A percentile compares a stretch with the other conserved stretches of the same genome.
Conservation (phyloP, 1,140 invertebrate species). For the Leptopilina clavipes region DNA sequence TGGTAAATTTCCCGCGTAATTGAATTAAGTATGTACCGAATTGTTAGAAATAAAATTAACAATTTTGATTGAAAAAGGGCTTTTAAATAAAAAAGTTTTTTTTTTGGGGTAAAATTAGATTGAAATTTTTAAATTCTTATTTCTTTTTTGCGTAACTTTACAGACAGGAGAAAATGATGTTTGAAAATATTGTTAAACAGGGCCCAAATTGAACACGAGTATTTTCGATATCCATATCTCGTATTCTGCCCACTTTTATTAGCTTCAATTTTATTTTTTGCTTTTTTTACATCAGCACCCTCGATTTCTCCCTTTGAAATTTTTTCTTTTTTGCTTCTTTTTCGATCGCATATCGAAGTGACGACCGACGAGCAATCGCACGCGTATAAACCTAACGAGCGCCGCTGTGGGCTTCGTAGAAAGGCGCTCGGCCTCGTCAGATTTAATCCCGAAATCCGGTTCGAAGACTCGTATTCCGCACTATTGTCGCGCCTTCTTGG, state of each 20-base stretch:
- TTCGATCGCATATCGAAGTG: constrained; percentile 48
- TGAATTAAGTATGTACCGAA: too few species aligned
- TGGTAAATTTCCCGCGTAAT: too few species aligned
- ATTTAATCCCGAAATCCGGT: constrained; percentile 69
- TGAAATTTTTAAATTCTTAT: too few species aligned
- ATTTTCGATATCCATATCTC: constrained; percentile 21
- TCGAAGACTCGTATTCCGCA: constrained; percentile 50
- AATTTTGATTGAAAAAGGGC: too few species aligned
- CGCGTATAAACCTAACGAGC: constrained; percentile 54
- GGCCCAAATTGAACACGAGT: not conserved
- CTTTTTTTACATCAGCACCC: not conserved
- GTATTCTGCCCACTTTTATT: constrained; percentile 25
- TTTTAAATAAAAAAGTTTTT: too few species aligned
- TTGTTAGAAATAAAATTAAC: too few species aligned
- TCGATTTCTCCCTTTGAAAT: constrained; percentile 47
- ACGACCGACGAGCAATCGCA: constrained; percentile 54
- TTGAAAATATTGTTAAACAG: not conserved
- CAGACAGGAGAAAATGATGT: too few species aligned
- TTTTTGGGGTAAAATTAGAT: too few species aligned
- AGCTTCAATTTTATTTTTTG: constrained; percentile 5
- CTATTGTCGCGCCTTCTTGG: constrained; percentile 62
- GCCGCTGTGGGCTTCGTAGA: constrained; percentile 55
- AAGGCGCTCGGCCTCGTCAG: constrained; percentile 53
- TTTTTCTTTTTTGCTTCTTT: constrained; percentile 43
- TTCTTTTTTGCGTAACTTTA: too few species aligned